A percentile compares a stretch with the other conserved stretches of the same genome.
These are phyloP conservation scores for Cephus pygmeus DNA, from an alignment of 2,888 invertebrate species.

Conservation along the genomic window DNA sequence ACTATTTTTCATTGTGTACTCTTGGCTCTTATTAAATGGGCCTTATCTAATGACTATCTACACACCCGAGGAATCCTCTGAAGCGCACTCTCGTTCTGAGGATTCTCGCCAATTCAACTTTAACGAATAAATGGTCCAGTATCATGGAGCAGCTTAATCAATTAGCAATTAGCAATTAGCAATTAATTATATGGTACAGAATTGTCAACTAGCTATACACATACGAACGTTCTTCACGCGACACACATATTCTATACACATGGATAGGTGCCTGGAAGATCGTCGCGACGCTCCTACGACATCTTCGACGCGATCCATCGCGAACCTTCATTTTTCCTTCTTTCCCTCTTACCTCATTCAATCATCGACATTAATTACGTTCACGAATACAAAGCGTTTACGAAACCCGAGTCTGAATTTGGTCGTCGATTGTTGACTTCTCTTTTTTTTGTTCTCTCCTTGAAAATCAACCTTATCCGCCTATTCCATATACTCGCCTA, in stretches of 20 bases:
- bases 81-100: background rate
- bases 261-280: background rate
- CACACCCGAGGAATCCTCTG: background rate
- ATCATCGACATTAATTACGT: background rate
- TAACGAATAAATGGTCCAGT: conserved; percentile 8
- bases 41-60: background rate
- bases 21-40: background rate
- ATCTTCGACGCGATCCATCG: no score
- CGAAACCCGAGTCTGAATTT: background rate
- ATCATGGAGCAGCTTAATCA: background rate
- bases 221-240: background rate
- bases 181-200: background rate
- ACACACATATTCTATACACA: background rate
- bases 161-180: background rate
- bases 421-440: background rate
- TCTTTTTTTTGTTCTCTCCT: background rate
- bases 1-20: background rate
- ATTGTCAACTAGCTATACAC: background rate
- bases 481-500: background rate
- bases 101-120: background rate
- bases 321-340: background rate
- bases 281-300: no score
- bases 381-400: background rate
- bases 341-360: background rate
- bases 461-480: background rate